Evolutionary conservation across 2,888 invertebrate species (phyloP), one percentile per base, ranked within the genome.

Genomic region (Folsomia candida): DNA sequence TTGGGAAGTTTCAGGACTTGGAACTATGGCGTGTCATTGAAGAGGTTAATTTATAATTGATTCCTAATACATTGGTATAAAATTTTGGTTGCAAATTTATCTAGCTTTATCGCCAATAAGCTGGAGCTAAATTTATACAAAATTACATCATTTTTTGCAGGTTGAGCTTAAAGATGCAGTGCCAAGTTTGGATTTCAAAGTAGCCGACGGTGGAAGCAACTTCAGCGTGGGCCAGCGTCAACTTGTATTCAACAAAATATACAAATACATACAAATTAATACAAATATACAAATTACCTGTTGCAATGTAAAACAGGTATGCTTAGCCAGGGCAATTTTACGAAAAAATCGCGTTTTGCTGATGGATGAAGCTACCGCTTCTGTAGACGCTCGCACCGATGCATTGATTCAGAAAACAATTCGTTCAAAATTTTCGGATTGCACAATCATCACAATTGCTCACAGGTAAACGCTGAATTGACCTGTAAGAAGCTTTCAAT

Each of bases 321-420:
- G 95, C 82, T 85, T 96, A 72, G 95, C 94, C 0, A 87, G 95
- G 67, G 95, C 95, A 37, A 90, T 96, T 80, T 85, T 96, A 22
- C 87, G 92, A 22, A 90, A 90, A 75, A 94, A 94, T 83, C 88
- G 88, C 77, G 90, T 96, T 76, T 86, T 96, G 0, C 90, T 95
- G 77, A 86, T 96, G 80, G 95, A 96, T 82, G 96, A 96, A 83
- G 95, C 94, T 20, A 95, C 95, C 0, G 94, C 95, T 1, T 95
- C 95, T 82, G 94, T 90, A 91, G 87, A 89, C n/a, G n/a, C 3
- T 78, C 90, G 89, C 82, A 94, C 94, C 20, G 94, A 94, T 83
- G 87, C 87, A 62, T 86, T 94, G 69, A 94, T 94, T 80, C 94
- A 94, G 83, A 87, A 86, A 81, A 92, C 93, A 0, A 93, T 94